Evolutionary conservation across 2,888 invertebrate genomes (phyloP), one percentile per base, ranked within the genome.

Genomic region (Drosophila greeni): DNA sequence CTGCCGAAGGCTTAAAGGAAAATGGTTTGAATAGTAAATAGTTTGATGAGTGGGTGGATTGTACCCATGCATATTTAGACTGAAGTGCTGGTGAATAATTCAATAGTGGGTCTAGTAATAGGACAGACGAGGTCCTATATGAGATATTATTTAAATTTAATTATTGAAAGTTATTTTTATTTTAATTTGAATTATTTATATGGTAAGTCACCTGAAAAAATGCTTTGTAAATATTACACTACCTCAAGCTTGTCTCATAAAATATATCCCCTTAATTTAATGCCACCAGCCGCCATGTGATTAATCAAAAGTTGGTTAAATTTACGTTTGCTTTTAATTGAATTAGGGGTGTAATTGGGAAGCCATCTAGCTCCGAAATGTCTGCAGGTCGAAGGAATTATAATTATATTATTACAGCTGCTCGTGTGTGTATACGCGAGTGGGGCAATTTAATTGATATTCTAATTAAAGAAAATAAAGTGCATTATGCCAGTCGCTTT

Each of bases 401-500:
- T 73, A 81, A 84, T 84, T 75, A 75, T 69, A 81, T 83, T 83
- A 77, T 66, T 61, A 36, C 72, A 73, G 53, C 55, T 72, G 64
- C 26, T 11, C 26, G 54, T 12, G 31, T 42, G 18, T 37, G 24
- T n/a, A 20, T 5, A 14, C 29, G 45, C 8, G 29, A 8, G 31
- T 36, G 45, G 39, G 18, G 43, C 20, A 18, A 52, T 24, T 68
- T 80, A 80, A 84, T 80, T 84, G 70, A 78, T 73, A 76, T 52
- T 36, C 54, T 75, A 81, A 84, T 83, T 84, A 81, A 79, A 66
- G 80, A 70, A 82, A 82, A 82, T 69, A 80, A 26, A 24, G 16
- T 53, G 34, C 36, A 48, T 33, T 40, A 37, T 40, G 45, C 20
- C 12, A 23, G 31, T 36, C 14, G 16, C 47, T 48, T 60, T 48